phyloP scores from a whole-genome alignment of 2,888 invertebrate species.

The Eupithecia inturbata region DNA sequence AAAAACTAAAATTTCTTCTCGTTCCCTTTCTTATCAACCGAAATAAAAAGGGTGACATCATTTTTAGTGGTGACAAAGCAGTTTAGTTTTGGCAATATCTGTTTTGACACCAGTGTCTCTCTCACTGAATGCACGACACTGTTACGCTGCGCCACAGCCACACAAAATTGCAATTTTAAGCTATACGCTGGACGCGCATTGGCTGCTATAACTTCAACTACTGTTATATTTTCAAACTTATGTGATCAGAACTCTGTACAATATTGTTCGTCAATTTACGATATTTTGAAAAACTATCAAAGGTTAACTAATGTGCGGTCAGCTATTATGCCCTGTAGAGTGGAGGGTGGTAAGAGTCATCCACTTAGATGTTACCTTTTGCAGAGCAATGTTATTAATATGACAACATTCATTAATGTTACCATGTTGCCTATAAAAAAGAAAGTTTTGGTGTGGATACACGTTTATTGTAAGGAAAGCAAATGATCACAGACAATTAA shows the following conservation, averaged over 20 bases:
- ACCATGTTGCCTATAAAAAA: not conserved
- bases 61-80: not conserved
- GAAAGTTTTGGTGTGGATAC: not conserved
- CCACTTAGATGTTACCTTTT: not conserved
- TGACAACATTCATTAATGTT: not conserved
- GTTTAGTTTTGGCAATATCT: not conserved
- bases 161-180: not conserved
- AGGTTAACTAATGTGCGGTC: not conserved
- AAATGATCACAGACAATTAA: not conserved
- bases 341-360: not conserved
- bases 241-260: too few relatives aligned
- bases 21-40: not conserved
- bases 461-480: not conserved
- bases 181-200: not conserved
- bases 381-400: not conserved
- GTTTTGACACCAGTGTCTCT: not conserved
- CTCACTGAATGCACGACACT: too few relatives aligned
- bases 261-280: not conserved
- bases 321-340: not conserved
- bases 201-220: not conserved
- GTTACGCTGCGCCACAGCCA: not conserved
- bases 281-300: not conserved
- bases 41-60: not conserved
- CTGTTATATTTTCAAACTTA: too few relatives aligned
- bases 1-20: too few relatives aligned